Percentiles rank a stretch among this genome's conserved stretches.
Conservation (phyloP, 2,888 invertebrate species). For the Diadegma fenestrale region DNA sequence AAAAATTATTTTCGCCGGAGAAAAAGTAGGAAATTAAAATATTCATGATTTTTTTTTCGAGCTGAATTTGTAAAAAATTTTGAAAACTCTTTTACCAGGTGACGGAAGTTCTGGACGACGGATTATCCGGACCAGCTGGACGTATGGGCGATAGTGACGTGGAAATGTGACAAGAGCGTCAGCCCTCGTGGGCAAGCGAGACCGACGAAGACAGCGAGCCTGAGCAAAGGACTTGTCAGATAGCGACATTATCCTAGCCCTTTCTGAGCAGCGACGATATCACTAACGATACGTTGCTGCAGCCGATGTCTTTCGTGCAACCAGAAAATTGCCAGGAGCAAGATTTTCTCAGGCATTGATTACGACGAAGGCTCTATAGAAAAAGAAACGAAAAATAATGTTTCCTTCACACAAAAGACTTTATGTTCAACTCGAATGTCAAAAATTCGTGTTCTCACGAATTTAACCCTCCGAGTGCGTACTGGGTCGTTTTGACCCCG, state of each 20-base stretch:
- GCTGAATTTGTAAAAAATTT: neutral
- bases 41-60: neutral
- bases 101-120: constrained; percentile 80
- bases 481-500: too few species aligned
- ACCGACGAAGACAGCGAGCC: constrained; percentile 81
- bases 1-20: neutral
- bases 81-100: constrained; percentile 71
- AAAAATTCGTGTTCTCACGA: neutral
- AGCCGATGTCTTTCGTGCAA: constrained; percentile 63
- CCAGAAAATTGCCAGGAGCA: constrained; percentile 60
- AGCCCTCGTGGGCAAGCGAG: constrained; percentile 81
- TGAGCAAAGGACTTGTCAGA: constrained; percentile 81
- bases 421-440: constrained; percentile 7
- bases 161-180: constrained; percentile 81
- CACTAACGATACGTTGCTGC: constrained; percentile 65
- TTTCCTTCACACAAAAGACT: constrained; percentile 2
- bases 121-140: constrained; percentile 76
- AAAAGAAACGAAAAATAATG: constrained; percentile 14
- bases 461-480: neutral
- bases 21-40: neutral
- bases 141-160: constrained; percentile 77
- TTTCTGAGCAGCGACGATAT: constrained; percentile 66
- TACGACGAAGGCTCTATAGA: neutral
- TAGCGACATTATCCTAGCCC: constrained; percentile 80
- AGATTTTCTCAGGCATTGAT: constrained; percentile 64